A percentile compares a stretch with the other conserved stretches of the same genome.
These are phyloP conservation scores for Drosophila siamana DNA, from an alignment of 2,888 invertebrate genomes.

Conservation along the genomic window DNA sequence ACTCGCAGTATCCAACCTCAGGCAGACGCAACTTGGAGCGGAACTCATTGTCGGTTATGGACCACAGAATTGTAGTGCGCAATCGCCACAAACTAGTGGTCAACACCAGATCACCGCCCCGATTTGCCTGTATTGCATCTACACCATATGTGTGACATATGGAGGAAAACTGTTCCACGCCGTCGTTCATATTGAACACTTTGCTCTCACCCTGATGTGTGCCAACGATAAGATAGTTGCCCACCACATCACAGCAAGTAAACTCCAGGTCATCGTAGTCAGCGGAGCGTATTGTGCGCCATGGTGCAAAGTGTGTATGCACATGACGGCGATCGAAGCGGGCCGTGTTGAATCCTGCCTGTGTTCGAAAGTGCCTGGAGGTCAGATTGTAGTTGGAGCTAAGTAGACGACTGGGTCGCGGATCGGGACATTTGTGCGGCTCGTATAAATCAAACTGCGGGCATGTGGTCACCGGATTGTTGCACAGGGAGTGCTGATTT, in stretches of 20 bases:
- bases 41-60: slow-evolving; percentile 83
- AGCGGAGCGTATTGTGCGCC: slow-evolving; percentile 88
- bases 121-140: slow-evolving; percentile 91
- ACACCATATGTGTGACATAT: slow-evolving; percentile 95
- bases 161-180: slow-evolving; percentile 91
- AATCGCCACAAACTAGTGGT: slow-evolving; percentile 94
- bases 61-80: slow-evolving; percentile 88
- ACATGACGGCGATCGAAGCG: slow-evolving; percentile 92
- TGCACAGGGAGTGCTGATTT: slow-evolving; percentile 98
- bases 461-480: slow-evolving; percentile 98
- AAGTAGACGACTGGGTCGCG: slow-evolving; percentile 87
- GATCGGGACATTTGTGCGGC: slow-evolving; percentile 98
- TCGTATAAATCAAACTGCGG: slow-evolving; percentile 98
- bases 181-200: slow-evolving; percentile 93
- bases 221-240: slow-evolving; percentile 90
- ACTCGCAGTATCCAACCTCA: slow-evolving; percentile 96
- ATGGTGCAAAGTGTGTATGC: slow-evolving; percentile 92
- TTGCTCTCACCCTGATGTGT: slow-evolving; percentile 96
- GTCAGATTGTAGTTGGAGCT: slow-evolving; percentile 89
- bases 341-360: slow-evolving; percentile 87
- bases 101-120: slow-evolving; percentile 91
- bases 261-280: slow-evolving; percentile 90
- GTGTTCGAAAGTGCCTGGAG: slow-evolving; percentile 87
- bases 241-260: slow-evolving; percentile 89
- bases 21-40: slow-evolving; percentile 89